phyloP scores from a whole-genome alignment of 1,140 invertebrate species.

The Zaprionus davidi region DNA sequence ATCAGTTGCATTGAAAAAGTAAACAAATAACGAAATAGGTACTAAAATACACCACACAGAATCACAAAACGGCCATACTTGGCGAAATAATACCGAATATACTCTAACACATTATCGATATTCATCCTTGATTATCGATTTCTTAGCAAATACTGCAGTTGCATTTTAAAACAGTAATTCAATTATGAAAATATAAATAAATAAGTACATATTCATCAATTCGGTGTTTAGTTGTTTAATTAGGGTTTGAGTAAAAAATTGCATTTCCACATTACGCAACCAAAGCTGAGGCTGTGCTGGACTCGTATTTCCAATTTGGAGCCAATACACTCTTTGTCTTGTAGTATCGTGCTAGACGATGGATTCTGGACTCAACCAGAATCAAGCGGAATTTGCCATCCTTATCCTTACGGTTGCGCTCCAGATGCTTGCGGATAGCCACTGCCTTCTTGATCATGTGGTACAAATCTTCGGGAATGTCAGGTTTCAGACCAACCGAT shows the following conservation, averaged over 20 bases:
- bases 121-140: background rate
- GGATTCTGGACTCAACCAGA: constrained; percentile 99
- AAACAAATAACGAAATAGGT: background rate
- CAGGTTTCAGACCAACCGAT: constrained; percentile 97
- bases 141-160: background rate
- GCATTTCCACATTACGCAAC: constrained; percentile 91
- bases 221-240: constrained; percentile 31
- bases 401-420: constrained; percentile 98
- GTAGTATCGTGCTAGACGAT: constrained; percentile 99
- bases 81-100: background rate
- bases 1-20: background rate
- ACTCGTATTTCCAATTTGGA: constrained; percentile 99
- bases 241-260: constrained; percentile 17
- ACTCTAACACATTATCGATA: background rate
- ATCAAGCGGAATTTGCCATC: constrained; percentile 99
- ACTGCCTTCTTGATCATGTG: constrained; percentile 99
- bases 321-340: constrained; percentile 97
- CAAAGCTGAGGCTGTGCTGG: constrained; percentile 97
- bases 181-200: background rate
- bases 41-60: background rate
- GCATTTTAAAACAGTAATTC: background rate
- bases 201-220: background rate
- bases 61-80: background rate
- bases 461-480: constrained; percentile 99
- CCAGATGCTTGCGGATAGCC: constrained; percentile 99